A percentile compares a stretch with the other conserved stretches of the same genome.
Evolutionary conservation across 2,797 vertebrate species (phyloP).

Genomic region (Eulemur rubriventer): DNA sequence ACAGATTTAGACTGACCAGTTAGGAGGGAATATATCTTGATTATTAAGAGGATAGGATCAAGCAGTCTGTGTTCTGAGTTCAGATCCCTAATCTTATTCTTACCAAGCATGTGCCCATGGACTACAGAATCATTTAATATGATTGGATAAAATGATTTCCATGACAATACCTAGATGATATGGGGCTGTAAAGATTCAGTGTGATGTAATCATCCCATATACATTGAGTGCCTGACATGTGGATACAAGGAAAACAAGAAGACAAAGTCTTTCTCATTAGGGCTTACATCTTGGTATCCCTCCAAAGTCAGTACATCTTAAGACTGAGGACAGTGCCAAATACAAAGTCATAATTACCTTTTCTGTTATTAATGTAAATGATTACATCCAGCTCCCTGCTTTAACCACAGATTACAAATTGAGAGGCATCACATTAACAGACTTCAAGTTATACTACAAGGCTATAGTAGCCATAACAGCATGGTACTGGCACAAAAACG

Average conservation of each 20-base stretch:
- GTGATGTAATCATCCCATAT: neutral
- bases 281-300: neutral
- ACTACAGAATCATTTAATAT: neutral
- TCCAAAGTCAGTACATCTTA: neutral
- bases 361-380: neutral
- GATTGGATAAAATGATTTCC: neutral
- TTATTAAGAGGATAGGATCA: neutral
- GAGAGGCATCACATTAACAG: too few species aligned
- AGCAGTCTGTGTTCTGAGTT: neutral
- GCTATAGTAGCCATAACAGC: too few species aligned
- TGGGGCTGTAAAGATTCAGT: neutral
- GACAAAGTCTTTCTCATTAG: neutral
- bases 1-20: neutral
- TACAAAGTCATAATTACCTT: neutral
- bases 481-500: too few species aligned
- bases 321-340: neutral
- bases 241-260: neutral
- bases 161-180: neutral
- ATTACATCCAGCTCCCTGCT: rapidly evolving
- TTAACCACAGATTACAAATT: neutral
- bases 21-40: neutral
- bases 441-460: too few species aligned
- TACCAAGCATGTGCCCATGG: neutral
- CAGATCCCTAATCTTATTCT: neutral
- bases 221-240: neutral